Base-by-base conservation (phyloP, 1,140 invertebrate genomes). In the Panagrolaimus sp. region DNA sequence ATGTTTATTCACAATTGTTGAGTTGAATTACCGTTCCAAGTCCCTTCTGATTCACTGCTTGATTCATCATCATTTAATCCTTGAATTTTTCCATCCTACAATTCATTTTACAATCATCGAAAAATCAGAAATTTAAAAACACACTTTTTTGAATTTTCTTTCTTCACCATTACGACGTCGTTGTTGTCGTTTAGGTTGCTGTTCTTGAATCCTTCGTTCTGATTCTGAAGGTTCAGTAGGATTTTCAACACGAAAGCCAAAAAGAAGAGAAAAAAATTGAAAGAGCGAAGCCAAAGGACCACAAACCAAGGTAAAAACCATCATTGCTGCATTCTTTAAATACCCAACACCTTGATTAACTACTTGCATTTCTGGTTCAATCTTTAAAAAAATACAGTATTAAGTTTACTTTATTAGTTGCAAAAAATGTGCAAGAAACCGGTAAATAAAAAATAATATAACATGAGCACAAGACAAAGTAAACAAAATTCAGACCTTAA, bases 21-120 rank as follows among this genome's bases (percentile, higher is more conserved):
- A 20, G 51, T 57, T 57, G 51, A 57, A 27, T 57, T 57, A 25
- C 51, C 51, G n/a, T 57, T 57, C 51, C 51, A 57, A 57, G 20
- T 57, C 9, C 20, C 51, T 20, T 57, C 51, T 20, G n/a, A n/a
- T n/a, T 27, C 27, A 27, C 27, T 57, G 51, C 27, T 27, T 11
- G 51, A 57, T 25, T 57, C 51, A 5, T 57, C 51, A 16, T 57
- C 51, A 11, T 27, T 27, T 16, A 57, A 57, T 57, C 51, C 20
- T 57, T 27, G 20, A 20, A 57, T 57, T 25, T 27, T 20, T 8
- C 51, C 51, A 57, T 57, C 51, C 51, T 57, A 13, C 5, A 57
- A 57, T 38, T 38, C 31, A 38, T 38, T 38, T 38, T 38, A 57
- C 0, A 51, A 8, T n/a, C n/a, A n/a, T n/a, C n/a, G 14, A 51